A percentile compares a stretch with the other conserved stretches of the same genome.
Conservation (phyloP, 2,888 invertebrate species). For the Cremastinae sp. region DNA sequence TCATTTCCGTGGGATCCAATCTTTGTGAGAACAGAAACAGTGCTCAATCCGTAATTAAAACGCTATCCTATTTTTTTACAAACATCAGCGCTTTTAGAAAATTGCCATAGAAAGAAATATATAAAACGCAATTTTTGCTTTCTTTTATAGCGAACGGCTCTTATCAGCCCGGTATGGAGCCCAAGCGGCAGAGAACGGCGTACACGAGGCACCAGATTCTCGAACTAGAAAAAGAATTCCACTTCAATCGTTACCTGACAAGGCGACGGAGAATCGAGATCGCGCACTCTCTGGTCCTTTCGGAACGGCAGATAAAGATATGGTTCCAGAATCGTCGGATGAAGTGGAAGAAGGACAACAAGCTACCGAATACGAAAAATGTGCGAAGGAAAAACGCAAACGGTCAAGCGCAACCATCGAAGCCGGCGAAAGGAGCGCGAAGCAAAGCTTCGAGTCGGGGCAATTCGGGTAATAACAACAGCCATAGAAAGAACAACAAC, state of each 20-base stretch:
- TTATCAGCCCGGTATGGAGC: slow-evolving; percentile 95
- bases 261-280: slow-evolving; percentile 97
- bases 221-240: slow-evolving; percentile 98
- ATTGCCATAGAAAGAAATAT: too few relatives aligned
- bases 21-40: too few relatives aligned
- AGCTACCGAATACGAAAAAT: slow-evolving; percentile 92
- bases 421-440: slow-evolving; percentile 68
- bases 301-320: slow-evolving; percentile 94
- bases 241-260: slow-evolving; percentile 97
- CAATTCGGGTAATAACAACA: slow-evolving; percentile 82
- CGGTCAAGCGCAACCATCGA: slow-evolving; percentile 75
- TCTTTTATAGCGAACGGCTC: slow-evolving; percentile 94
- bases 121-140: too few relatives aligned
- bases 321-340: slow-evolving; percentile 93
- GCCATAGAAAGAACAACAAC: slow-evolving; percentile 85
- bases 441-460: slow-evolving; percentile 53
- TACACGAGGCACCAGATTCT: slow-evolving; percentile 99
- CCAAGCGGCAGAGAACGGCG: slow-evolving; percentile 97
- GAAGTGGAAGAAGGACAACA: slow-evolving; percentile 95
- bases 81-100: too few relatives aligned
- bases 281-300: slow-evolving; percentile 96
- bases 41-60: too few relatives aligned
- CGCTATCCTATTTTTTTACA: not conserved
- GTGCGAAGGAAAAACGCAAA: slow-evolving; percentile 83
- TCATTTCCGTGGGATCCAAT: too few relatives aligned